These are phyloP conservation scores for Hoplodrina blanda DNA, from an alignment of 2,888 invertebrate species.

Conservation along the genomic window DNA sequence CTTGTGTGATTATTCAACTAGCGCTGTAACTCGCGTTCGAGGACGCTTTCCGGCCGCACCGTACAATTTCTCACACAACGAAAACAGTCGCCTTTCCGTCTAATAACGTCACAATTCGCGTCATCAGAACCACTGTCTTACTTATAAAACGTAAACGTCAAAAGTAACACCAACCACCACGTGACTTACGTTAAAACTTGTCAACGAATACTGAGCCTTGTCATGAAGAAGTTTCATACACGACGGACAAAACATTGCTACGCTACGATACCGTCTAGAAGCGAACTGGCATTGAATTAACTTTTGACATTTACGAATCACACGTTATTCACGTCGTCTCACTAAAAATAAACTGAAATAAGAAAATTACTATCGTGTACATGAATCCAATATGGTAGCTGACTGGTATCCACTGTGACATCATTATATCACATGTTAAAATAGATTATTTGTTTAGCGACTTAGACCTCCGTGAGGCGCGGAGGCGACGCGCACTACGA, in stretches of 20 bases:
- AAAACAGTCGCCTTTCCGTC: slow-evolving; percentile 65
- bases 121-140: slow-evolving; percentile 76
- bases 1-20: slow-evolving; percentile 63
- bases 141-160: slow-evolving; percentile 83
- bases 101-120: slow-evolving; percentile 73
- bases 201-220: slow-evolving; percentile 84
- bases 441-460: slow-evolving; percentile 86
- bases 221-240: slow-evolving; percentile 83
- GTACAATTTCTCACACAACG: slow-evolving; percentile 55
- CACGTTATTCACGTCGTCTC: slow-evolving; percentile 86
- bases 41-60: slow-evolving; percentile 63
- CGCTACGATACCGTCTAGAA: slow-evolving; percentile 62
- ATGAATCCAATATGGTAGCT: slow-evolving; percentile 85
- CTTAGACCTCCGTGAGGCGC: slow-evolving; percentile 75
- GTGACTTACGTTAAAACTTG: slow-evolving; percentile 85
- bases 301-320: slow-evolving; percentile 88
- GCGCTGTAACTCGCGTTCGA: slow-evolving; percentile 62
- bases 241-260: slow-evolving; percentile 81
- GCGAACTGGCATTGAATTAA: slow-evolving; percentile 76
- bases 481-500: slow-evolving; percentile 75
- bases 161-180: slow-evolving; percentile 78
- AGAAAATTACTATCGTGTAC: slow-evolving; percentile 88
- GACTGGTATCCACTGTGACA: slow-evolving; percentile 86
- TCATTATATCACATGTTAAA: slow-evolving; percentile 89
- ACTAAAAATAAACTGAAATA: slow-evolving; percentile 88